Evolutionary conservation across 2,797 vertebrate genomes (phyloP).

Genomic region (Enteromius anoplus): DNA sequence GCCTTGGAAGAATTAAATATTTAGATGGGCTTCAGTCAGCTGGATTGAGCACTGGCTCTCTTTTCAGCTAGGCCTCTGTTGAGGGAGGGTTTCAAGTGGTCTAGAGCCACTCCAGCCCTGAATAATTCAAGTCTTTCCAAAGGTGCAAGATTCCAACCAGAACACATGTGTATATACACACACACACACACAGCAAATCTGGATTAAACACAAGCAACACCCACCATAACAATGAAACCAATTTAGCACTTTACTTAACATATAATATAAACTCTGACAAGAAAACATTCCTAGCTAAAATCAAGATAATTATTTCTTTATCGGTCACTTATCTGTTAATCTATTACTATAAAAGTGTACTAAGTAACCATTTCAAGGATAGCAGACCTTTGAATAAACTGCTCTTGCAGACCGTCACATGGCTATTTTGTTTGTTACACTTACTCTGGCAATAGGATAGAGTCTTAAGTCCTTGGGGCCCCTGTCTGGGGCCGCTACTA

Average conservation of each 20-base stretch:
- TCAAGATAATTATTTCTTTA: neutral
- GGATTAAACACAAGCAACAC: neutral
- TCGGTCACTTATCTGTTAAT: conserved; percentile 16
- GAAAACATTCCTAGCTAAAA: neutral
- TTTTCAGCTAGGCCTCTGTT: conserved; percentile 37
- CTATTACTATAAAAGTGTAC: conserved; percentile 3
- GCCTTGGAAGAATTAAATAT: conserved; percentile 56
- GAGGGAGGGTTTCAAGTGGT: conserved; percentile 41
- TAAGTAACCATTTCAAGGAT: neutral
- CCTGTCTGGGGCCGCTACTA: conserved; percentile 13
- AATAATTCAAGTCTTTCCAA: conserved; percentile 60
- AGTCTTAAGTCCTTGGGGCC: neutral
- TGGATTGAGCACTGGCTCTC: conserved; percentile 46
- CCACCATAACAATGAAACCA: neutral
- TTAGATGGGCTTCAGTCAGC: conserved; percentile 40
- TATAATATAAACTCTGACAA: neutral
- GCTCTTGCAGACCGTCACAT: neutral
- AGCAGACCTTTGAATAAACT: neutral
- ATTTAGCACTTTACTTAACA: neutral
- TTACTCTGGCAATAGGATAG: neutral
- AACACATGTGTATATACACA: neutral
- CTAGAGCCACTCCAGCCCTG: conserved; percentile 51
- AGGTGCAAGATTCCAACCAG: conserved; percentile 14
- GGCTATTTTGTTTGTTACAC: neutral
- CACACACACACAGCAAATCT: conserved; percentile 3